phyloP scores from a whole-genome alignment of 2,797 vertebrate genomes.

The Propithecus deckenii region DNA sequence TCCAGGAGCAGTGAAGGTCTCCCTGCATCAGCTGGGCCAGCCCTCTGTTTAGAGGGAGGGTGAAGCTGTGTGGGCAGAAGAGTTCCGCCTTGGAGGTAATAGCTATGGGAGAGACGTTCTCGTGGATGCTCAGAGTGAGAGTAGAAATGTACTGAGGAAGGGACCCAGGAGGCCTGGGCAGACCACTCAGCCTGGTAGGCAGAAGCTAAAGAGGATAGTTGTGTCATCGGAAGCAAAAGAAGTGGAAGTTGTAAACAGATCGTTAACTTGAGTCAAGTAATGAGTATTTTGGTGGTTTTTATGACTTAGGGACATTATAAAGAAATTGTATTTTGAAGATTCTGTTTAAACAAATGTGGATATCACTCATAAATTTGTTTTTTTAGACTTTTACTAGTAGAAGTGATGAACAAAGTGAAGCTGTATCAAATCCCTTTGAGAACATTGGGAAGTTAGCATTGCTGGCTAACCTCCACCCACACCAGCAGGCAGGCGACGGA shows the following conservation, averaged over 20 bases:
- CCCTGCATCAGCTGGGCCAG: accelerated
- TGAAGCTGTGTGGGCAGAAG: neutral
- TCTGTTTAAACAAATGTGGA: neutral
- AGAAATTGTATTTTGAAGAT: neutral
- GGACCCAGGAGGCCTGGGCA: neutral
- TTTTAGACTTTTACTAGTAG: neutral
- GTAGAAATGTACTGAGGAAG: neutral
- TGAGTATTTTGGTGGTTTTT: neutral
- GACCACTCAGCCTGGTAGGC: neutral
- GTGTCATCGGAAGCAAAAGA: neutral
- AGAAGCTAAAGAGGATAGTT: neutral
- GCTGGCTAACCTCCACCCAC: no score
- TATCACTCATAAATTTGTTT: neutral
- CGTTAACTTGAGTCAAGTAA: neutral
- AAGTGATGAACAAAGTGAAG: neutral
- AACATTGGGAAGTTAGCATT: neutral
- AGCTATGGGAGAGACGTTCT: neutral
- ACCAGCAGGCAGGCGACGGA: neutral
- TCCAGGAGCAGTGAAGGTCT: neutral
- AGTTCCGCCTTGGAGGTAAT: neutral
- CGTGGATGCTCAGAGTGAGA: accelerated
- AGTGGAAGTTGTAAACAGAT: neutral
- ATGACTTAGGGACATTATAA: neutral
- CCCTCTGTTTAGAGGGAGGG: neutral
- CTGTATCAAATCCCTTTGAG: neutral